Conservation (phyloP, 2,888 invertebrate genomes). For the Dolichopus griseipennis region DNA sequence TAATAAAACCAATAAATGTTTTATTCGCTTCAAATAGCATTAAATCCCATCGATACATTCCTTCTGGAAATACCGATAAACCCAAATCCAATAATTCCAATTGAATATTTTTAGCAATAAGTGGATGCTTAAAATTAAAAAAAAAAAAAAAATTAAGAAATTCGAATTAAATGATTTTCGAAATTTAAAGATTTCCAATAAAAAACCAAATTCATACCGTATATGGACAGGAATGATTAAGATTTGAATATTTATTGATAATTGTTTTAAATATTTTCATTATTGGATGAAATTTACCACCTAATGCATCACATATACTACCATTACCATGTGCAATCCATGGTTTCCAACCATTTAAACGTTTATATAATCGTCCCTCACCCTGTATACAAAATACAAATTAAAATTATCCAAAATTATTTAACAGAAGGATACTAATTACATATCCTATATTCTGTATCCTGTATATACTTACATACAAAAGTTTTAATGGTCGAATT, state of each 20-base stretch:
- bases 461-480: too few relatives aligned
- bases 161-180: too few relatives aligned
- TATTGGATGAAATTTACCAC: neutral
- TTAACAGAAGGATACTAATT: too few relatives aligned
- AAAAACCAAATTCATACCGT: neutral
- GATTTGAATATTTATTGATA: neutral
- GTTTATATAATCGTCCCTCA: neutral
- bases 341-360: neutral
- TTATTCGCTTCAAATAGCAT: too few relatives aligned
- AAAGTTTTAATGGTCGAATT: too few relatives aligned
- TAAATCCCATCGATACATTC: neutral
- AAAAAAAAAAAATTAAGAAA: neutral
- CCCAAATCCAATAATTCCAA: neutral
- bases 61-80: neutral
- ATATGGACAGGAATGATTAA: neutral
- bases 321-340: neutral
- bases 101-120: neutral
- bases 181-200: too few relatives aligned
- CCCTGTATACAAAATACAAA: neutral
- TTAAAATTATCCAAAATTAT: too few relatives aligned
- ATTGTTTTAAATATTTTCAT: neutral
- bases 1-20: too few relatives aligned
- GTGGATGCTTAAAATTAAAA: neutral
- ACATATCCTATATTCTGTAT: too few relatives aligned
- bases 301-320: neutral